Evolutionary conservation across 2,888 invertebrate genomes (phyloP).

Genomic region (Tolmerus cingulatus): DNA sequence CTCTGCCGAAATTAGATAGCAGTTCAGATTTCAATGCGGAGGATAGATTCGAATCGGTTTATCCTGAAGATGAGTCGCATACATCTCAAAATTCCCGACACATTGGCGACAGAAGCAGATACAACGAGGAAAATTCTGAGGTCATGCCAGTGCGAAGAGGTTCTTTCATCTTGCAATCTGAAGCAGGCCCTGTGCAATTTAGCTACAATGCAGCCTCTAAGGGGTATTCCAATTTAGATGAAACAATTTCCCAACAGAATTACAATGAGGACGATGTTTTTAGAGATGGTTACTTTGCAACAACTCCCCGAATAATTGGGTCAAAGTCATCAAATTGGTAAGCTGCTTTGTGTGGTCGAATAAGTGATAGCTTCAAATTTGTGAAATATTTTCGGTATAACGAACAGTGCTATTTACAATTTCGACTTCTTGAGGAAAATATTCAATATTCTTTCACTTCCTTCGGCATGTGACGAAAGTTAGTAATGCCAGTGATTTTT

Average conservation of each 20-base stretch:
- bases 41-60: background rate
- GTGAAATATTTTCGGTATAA: background rate
- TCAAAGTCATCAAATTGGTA: background rate
- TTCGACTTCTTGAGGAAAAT: background rate
- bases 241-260: background rate
- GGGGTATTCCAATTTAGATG: background rate
- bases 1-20: background rate
- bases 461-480: no score
- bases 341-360: background rate
- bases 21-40: background rate
- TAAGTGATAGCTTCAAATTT: background rate
- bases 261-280: background rate
- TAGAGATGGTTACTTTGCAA: background rate
- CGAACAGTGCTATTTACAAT: background rate
- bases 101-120: background rate
- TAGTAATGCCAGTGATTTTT: no score
- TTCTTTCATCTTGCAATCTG: conserved; percentile 9
- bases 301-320: conserved; percentile 19
- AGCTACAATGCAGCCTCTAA: background rate
- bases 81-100: background rate
- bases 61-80: background rate
- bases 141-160: background rate
- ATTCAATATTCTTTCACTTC: background rate
- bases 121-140: background rate
- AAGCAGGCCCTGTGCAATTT: conserved; percentile 19